Evolutionary conservation across 2,888 invertebrate species (phyloP).

Genomic region (Stegophylla sp.): DNA sequence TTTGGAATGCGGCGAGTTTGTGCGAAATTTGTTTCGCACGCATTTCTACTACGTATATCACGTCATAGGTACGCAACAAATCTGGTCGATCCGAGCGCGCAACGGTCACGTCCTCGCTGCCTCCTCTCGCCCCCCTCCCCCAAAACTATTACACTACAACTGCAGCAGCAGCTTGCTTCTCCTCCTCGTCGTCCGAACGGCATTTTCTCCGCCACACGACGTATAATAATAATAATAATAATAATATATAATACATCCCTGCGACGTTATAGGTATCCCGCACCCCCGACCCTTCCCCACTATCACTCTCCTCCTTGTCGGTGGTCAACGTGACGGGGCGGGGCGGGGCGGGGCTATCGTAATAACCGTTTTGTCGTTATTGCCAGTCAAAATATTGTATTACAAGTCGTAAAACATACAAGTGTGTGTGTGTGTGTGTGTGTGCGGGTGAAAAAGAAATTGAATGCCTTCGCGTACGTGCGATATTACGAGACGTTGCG

Average conservation of each 20-base stretch:
- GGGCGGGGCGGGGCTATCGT: not conserved
- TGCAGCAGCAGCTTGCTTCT: not conserved
- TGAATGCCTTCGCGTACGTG: not conserved
- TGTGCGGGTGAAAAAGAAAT: not conserved
- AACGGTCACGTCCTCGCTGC: constrained; percentile 32
- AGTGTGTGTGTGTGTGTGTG: too few relatives aligned
- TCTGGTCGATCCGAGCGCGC: constrained; percentile 50
- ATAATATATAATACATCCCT: constrained; percentile 1
- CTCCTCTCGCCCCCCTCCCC: not conserved
- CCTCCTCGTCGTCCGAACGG: not conserved
- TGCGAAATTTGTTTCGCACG: constrained; percentile 20
- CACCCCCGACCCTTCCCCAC: not conserved
- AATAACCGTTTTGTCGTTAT: constrained; percentile 44
- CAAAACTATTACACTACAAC: too few relatives aligned
- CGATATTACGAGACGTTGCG: too few relatives aligned
- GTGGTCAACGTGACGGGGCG: not conserved
- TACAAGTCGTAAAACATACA: constrained; percentile 39
- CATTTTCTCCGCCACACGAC: not conserved
- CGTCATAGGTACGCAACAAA: constrained; percentile 31
- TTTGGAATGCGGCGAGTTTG: not conserved
- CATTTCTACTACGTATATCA: not conserved
- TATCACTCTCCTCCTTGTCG: not conserved
- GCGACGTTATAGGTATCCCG: not conserved
- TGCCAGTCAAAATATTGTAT: constrained; percentile 52
- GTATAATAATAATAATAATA: too few relatives aligned